phyloP scores from a whole-genome alignment of 2,888 invertebrate species.

The Polia nebulosa region DNA sequence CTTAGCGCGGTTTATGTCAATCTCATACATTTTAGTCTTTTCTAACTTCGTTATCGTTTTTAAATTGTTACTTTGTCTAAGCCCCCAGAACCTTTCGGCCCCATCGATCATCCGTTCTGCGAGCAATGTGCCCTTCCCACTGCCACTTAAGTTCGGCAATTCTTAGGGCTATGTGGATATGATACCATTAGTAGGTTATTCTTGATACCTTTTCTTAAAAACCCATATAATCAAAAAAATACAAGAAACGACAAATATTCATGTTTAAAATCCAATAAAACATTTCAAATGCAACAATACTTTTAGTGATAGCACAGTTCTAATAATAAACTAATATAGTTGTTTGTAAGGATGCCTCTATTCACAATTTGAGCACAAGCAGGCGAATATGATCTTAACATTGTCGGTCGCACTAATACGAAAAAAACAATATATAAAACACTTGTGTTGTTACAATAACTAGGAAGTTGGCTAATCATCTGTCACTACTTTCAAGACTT shows the following conservation, averaged over 20 bases:
- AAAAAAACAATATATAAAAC: background rate
- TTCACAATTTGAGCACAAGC: background rate
- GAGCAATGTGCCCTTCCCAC: too few species aligned
- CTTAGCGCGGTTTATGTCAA: too few species aligned
- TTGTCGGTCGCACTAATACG: background rate
- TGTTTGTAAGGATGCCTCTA: constrained; percentile 34
- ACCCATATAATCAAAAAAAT: background rate
- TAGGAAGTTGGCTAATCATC: constrained; percentile 25
- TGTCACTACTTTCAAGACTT: constrained; percentile 14
- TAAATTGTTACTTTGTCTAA: too few species aligned
- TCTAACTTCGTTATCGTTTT: too few species aligned
- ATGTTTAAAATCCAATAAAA: background rate
- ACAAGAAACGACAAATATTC: background rate
- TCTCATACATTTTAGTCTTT: too few species aligned
- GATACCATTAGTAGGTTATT: too few species aligned
- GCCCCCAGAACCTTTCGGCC: too few species aligned
- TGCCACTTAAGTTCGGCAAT: too few species aligned
- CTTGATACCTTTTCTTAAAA: too few species aligned
- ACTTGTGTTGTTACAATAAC: background rate
- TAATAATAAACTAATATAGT: constrained; percentile 24
- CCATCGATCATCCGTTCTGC: too few species aligned
- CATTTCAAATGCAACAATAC: background rate
- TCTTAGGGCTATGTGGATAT: too few species aligned
- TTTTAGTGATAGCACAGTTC: constrained; percentile 19
- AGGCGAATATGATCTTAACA: background rate